These are phyloP conservation scores for Drosophila greeni DNA, from an alignment of 2,888 invertebrate genomes.

Conservation along the genomic window DNA sequence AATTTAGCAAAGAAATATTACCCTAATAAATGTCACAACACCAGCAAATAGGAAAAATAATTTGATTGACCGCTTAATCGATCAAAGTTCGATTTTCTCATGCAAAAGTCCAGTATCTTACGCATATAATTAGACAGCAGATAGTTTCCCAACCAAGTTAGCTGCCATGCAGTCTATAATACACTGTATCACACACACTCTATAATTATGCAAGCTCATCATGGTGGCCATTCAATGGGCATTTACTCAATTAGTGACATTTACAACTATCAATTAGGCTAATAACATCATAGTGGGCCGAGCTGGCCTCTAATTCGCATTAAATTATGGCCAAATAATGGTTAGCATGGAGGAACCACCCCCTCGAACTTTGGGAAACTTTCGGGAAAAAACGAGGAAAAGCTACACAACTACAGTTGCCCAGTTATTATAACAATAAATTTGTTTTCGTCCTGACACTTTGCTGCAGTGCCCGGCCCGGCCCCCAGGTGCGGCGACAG, in stretches of 20 bases:
- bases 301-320: constrained; percentile 44
- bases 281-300: constrained; percentile 52
- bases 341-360: constrained; percentile 22
- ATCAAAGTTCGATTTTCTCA: background rate
- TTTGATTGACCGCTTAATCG: background rate
- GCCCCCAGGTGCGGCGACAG: constrained; percentile 27
- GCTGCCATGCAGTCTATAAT: background rate
- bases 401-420: constrained; percentile 32
- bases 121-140: background rate
- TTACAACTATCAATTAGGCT: constrained; percentile 56
- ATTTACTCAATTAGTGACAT: constrained; percentile 51
- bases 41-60: background rate
- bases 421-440: constrained; percentile 47
- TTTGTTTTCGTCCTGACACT: constrained; percentile 43
- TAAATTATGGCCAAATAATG: constrained; percentile 48
- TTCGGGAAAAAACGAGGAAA: constrained; percentile 1
- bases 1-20: too few species aligned
- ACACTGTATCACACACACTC: background rate
- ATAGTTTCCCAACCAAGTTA: background rate
- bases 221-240: constrained; percentile 19
- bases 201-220: constrained; percentile 21
- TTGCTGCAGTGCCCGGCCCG: constrained; percentile 21
- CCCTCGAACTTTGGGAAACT: constrained; percentile 1
- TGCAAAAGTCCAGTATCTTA: background rate
- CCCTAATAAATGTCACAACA: background rate